These are phyloP conservation scores for Drosophila pachea DNA, from an alignment of 1,140 invertebrate genomes.

Conservation along the genomic window DNA sequence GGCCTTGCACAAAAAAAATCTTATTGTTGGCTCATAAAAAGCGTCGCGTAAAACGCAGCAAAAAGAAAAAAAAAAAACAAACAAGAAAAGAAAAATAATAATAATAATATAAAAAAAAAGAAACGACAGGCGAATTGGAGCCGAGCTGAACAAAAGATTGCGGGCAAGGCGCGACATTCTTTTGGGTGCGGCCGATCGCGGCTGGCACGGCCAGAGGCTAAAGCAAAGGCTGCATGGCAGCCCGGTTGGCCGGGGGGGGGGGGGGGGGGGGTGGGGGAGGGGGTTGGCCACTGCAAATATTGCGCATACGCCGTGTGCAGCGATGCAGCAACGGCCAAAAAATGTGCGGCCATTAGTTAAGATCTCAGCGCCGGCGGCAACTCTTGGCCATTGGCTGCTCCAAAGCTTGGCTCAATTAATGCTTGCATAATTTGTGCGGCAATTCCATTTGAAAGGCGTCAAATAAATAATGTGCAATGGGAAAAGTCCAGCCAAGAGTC, in stretches of 20 bases:
- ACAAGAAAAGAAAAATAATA: not conserved
- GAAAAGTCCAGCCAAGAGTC: not conserved
- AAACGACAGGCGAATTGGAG: constrained; percentile 29
- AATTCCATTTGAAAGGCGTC: not conserved
- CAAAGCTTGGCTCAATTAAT: constrained; percentile 7
- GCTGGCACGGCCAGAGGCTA: constrained; percentile 4
- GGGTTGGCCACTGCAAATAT: constrained; percentile 24
- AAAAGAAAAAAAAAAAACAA: constrained; percentile 18
- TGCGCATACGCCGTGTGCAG: constrained; percentile 42
- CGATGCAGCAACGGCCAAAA: constrained; percentile 23
- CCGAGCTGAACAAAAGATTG: constrained; percentile 37
- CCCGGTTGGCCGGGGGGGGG: constrained; percentile 7
- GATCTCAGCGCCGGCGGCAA: not conserved
- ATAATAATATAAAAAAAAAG: not conserved
- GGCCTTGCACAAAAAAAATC: constrained; percentile 46
- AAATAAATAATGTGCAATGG: not conserved
- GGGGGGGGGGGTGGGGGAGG: not conserved
- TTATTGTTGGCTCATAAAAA: constrained; percentile 42
- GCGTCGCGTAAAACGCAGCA: constrained; percentile 26
- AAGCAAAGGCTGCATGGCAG: constrained; percentile 9
- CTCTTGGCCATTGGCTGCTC: not conserved
- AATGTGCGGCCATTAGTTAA: not conserved
- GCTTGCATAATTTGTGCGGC: constrained; percentile 6
- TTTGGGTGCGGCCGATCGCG: constrained; percentile 33
- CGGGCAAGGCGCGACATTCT: constrained; percentile 37